Evolutionary conservation across 2,888 invertebrate genomes (phyloP).

Genomic region (Panzeria rudis): DNA sequence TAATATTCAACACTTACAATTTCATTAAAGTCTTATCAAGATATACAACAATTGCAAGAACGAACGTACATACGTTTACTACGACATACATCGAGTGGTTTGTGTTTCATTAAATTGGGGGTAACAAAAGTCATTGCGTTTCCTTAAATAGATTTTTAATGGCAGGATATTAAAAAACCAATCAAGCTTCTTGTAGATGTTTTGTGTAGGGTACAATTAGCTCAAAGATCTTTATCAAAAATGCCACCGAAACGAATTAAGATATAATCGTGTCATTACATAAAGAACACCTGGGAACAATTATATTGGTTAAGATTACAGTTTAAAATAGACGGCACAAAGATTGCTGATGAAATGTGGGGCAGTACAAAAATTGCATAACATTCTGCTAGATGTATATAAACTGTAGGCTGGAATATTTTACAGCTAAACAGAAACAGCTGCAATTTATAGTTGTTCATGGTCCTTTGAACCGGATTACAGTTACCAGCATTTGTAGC

Average conservation of each 20-base stretch:
- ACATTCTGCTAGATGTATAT: too few relatives aligned
- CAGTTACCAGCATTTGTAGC: too few relatives aligned
- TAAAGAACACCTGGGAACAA: not conserved
- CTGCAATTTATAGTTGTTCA: too few relatives aligned
- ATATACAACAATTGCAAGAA: conserved; percentile 16
- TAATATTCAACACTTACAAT: conserved; percentile 58
- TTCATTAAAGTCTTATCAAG: conserved; percentile 66
- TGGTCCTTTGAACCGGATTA: too few relatives aligned
- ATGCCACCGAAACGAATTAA: not conserved
- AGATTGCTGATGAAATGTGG: too few relatives aligned
- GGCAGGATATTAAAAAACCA: conserved; percentile 4
- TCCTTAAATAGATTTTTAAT: conserved; percentile 8
- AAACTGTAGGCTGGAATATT: too few relatives aligned
- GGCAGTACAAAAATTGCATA: too few relatives aligned
- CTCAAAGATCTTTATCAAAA: not conserved
- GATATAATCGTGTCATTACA: not conserved
- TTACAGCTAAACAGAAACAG: too few relatives aligned
- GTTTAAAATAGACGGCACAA: too few relatives aligned
- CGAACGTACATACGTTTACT: not conserved
- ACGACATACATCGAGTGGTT: not conserved
- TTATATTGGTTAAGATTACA: too few relatives aligned
- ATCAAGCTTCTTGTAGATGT: not conserved
- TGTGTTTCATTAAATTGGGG: not conserved
- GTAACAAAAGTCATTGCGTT: not conserved
- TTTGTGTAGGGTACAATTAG: not conserved